Conservation (phyloP, 2,888 invertebrate genomes). For the Cryptocephalus moraei region DNA sequence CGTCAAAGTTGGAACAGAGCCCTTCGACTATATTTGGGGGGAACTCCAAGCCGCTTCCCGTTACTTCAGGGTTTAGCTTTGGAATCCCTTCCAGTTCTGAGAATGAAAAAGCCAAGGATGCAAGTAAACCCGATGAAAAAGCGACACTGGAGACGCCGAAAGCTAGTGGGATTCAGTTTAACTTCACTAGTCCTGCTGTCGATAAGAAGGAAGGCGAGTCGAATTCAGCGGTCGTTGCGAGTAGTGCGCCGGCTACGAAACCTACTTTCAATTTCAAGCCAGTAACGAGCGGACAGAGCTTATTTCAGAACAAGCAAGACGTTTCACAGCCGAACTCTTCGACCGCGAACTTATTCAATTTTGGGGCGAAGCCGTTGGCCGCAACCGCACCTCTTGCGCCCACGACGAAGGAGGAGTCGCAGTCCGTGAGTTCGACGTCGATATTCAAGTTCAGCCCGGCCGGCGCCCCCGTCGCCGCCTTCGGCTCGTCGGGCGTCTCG, state of each 20-base stretch:
- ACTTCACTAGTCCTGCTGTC: conserved; percentile 10
- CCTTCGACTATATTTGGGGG: conserved; percentile 18
- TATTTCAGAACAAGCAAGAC: neutral
- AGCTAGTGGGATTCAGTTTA: conserved; percentile 16
- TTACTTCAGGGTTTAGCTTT: neutral
- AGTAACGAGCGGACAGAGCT: neutral
- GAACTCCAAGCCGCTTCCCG: conserved; percentile 7
- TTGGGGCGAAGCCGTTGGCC: neutral
- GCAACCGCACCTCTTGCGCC: neutral
- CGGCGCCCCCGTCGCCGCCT: neutral
- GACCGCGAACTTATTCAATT: neutral
- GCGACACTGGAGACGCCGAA: conserved; percentile 5
- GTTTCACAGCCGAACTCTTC: conserved; percentile 1
- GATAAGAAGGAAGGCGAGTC: neutral
- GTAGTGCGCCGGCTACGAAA: neutral
- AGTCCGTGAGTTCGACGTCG: neutral
- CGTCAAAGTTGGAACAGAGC: conserved; percentile 9
- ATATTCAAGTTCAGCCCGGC: neutral
- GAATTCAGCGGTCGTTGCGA: neutral
- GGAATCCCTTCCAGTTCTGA: neutral
- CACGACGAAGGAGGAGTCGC: neutral
- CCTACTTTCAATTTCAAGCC: neutral
- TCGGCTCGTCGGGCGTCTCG: neutral
- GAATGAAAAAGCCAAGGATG: conserved; percentile 1
- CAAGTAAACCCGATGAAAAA: conserved; percentile 1